A percentile compares a stretch with the other conserved stretches of the same genome.
phyloP scores from a whole-genome alignment of 2,888 invertebrate species.

The Clitarchus hookeri region DNA sequence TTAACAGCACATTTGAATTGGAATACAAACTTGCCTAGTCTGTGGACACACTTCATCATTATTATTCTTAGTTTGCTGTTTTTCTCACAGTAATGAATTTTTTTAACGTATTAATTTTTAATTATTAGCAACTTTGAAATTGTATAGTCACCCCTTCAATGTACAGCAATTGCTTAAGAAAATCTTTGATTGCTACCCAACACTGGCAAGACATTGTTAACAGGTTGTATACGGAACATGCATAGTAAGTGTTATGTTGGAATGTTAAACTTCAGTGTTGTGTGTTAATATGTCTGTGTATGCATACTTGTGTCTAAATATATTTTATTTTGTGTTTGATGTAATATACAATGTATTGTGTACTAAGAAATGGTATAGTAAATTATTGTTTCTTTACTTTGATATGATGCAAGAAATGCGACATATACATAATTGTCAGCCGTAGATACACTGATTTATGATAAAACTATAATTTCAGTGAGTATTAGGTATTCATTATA shows the following conservation, averaged over 20 bases:
- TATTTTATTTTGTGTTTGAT: background rate
- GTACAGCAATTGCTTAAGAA: background rate
- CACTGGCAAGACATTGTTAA: conserved; percentile 2
- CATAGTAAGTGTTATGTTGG: background rate
- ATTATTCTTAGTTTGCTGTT: too few species aligned
- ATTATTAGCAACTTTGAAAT: too few species aligned
- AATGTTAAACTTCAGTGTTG: conserved; percentile 1
- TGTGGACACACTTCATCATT: too few species aligned
- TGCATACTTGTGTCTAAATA: background rate
- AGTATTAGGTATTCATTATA: background rate
- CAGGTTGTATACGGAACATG: background rate
- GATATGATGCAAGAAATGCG: background rate
- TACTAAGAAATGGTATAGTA: background rate
- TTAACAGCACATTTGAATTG: too few species aligned
- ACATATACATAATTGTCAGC: background rate
- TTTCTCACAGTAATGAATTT: too few species aligned
- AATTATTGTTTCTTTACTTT: background rate
- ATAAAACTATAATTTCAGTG: too few species aligned
- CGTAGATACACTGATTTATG: background rate
- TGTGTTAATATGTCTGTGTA: conserved; percentile 5
- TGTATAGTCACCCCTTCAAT: too few species aligned
- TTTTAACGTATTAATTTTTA: too few species aligned
- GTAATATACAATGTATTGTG: background rate
- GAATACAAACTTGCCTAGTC: too few species aligned
- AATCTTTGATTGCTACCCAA: background rate